Evolutionary conservation across 2,888 invertebrate species (phyloP).

Genomic region (Dasypolia templi): DNA sequence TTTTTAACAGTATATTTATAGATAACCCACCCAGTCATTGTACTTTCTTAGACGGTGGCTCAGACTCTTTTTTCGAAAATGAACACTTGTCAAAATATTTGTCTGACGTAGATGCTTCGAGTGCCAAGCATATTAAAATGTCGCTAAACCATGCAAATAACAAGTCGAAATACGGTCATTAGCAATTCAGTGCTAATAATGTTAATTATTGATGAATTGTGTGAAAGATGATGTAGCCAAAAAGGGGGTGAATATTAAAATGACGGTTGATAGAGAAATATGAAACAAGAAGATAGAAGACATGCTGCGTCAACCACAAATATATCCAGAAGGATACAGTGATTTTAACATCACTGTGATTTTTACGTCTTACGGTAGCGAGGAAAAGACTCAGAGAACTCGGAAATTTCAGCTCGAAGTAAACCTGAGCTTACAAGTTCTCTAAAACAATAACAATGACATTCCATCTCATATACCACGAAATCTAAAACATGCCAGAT

Average conservation of each 20-base stretch:
- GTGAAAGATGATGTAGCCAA: background rate
- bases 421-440: background rate
- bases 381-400: background rate
- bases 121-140: slow-evolving; percentile 22
- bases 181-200: background rate
- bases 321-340: too few species aligned
- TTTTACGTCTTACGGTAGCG: background rate
- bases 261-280: background rate
- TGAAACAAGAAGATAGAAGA: background rate
- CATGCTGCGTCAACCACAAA: background rate
- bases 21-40: slow-evolving; percentile 41
- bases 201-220: background rate
- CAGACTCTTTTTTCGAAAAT: slow-evolving; percentile 35
- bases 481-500: background rate
- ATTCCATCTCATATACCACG: background rate
- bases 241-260: background rate
- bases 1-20: slow-evolving; percentile 38
- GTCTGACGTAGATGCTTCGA: background rate
- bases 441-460: background rate
- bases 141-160: background rate
- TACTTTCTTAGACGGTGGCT: slow-evolving; percentile 22
- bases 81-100: slow-evolving; percentile 21
- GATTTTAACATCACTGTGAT: background rate
- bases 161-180: background rate
- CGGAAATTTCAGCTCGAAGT: background rate